Base-by-base conservation (phyloP, 2,888 invertebrate genomes). In the Parnassius smintheus region DNA sequence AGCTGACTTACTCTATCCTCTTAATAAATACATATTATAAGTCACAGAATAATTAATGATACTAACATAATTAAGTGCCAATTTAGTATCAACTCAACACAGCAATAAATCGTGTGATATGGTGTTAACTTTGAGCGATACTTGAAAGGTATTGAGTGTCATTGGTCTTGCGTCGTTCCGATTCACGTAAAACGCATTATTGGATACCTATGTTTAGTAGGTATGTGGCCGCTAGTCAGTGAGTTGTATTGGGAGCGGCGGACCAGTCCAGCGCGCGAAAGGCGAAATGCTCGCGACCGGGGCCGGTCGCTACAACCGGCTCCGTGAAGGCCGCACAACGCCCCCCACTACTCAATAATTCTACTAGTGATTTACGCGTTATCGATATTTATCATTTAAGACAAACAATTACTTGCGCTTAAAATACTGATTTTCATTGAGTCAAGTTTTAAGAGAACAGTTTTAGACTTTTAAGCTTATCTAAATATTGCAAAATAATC, bases 291-390 rank as follows among this genome's bases (percentile, higher is more conserved):
- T 83, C 78, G 83, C 83, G 84, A 81, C 81, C 81, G 79, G 64
- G 56, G 81, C 81, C 80, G 80, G 81, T 82, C 81, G 81, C 78
- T 73, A 84, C 86, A 91, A 91, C 91, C 91, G 91, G 91, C 88
- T 91, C 78, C 73, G 85, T 84, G 91, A 91, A 91, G 91, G 91
- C 90, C 91, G 88, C 74, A 72, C 74, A 69, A 73, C 82, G 78
- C 85, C 84, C 83, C 86, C 81, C 82, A 81, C 85, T 78, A 82
- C 74, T 66, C 76, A 68, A 68, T 66, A 68, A 73, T 68, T 67
- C 65, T 64, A 65, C 75, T 78, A 85, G 87, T 80, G 85, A 80
- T 74, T 82, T 76, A 71, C 75, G 62, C 70, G 70, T 72, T 86
- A 81, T 88, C 88, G 88, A 88, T 86, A 85, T 76, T 71, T 69